These are phyloP conservation scores for Bufotes viridis DNA, from an alignment of 2,797 vertebrate genomes.

Conservation along the genomic window DNA sequence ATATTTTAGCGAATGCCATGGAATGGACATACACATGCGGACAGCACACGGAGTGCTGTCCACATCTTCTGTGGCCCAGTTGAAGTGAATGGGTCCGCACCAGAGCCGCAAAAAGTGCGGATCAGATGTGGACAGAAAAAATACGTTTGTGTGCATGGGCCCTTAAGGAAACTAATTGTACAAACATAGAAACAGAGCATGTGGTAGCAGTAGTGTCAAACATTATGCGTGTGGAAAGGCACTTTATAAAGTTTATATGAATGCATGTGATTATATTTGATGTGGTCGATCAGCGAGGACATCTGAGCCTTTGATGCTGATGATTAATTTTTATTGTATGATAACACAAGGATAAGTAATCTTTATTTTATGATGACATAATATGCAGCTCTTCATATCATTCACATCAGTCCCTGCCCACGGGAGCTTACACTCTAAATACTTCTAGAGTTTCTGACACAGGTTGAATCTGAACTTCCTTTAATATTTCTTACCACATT, in stretches of 20 bases:
- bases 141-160: no score
- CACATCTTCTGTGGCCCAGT: no score
- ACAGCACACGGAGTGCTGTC: no score
- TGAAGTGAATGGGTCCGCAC: no score
- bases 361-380: neutral
- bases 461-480: neutral
- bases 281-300: neutral
- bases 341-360: neutral
- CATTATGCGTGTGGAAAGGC: no score
- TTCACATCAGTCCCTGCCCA: neutral
- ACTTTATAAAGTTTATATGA: neutral
- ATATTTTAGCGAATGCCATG: no score
- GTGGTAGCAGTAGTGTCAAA: neutral
- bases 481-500: neutral
- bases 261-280: neutral
- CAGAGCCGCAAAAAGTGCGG: no score
- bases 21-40: no score
- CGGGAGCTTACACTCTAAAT: slow-evolving; percentile 6
- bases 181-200: no score
- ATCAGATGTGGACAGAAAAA: no score
- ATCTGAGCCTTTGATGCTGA: neutral
- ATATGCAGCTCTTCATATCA: neutral
- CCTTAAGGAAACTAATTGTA: no score
- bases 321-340: no score
- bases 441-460: neutral